phyloP scores from a whole-genome alignment of 2,797 vertebrate species.

The Poliocrania exsul region DNA sequence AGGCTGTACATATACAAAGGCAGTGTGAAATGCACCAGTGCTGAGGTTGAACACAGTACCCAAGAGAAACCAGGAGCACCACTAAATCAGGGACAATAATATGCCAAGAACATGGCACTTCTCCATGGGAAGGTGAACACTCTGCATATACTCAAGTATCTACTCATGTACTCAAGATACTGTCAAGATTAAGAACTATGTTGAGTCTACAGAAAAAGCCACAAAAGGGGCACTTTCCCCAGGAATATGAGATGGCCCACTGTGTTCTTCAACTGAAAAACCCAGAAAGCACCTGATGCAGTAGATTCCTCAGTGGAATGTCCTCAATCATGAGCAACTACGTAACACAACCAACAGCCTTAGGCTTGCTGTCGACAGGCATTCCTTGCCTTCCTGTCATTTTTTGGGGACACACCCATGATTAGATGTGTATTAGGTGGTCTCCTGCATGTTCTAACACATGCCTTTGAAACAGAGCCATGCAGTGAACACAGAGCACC shows the following conservation, averaged over 20 bases:
- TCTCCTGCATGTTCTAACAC: background rate
- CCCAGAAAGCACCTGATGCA: background rate
- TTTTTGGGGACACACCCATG: background rate
- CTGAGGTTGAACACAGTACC: accelerated
- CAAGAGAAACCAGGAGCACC: background rate
- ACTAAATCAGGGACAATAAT: accelerated
- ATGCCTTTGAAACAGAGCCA: background rate
- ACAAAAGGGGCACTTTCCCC: background rate
- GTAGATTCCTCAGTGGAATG: background rate
- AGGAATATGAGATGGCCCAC: background rate
- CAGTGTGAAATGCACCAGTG: background rate
- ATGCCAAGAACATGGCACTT: background rate
- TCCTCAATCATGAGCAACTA: background rate
- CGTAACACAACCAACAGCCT: background rate
- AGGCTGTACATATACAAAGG: background rate
- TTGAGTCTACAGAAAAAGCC: background rate
- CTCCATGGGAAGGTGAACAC: background rate
- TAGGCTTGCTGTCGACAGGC: background rate
- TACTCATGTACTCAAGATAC: background rate
- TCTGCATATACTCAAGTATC: background rate
- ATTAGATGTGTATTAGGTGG: background rate
- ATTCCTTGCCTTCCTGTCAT: background rate
- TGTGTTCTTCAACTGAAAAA: background rate
- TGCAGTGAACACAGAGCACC: background rate
- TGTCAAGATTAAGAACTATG: background rate